A percentile compares a stretch with the other conserved stretches of the same genome.
phyloP scores from a whole-genome alignment of 2,113 vertebrate genomes.

The Caloenas nicobarica region DNA sequence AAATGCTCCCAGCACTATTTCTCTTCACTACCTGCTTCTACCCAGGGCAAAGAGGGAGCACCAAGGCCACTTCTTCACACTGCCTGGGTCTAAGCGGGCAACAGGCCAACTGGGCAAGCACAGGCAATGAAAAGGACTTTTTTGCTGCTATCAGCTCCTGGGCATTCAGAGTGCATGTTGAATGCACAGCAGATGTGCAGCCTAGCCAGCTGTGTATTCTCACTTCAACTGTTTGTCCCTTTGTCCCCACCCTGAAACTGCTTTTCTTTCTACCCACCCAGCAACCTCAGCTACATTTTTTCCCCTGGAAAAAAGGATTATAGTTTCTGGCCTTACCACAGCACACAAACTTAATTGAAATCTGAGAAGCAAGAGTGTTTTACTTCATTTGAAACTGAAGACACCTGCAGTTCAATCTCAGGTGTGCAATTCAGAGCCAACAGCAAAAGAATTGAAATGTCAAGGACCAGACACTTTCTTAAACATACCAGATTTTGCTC shows the following conservation, averaged over 20 bases:
- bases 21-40: background rate
- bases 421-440: background rate
- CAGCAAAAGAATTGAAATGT: background rate
- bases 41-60: background rate
- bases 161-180: background rate
- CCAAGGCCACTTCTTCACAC: background rate
- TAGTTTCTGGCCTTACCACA: background rate
- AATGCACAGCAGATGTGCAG: background rate
- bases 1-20: background rate
- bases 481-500: background rate
- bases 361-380: conserved; percentile 10
- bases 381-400: background rate
- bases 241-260: background rate
- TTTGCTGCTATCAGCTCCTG: background rate
- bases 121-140: background rate
- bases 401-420: conserved; percentile 17
- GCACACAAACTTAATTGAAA: background rate
- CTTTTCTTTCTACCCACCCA: background rate
- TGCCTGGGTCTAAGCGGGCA: background rate
- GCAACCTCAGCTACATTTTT: background rate
- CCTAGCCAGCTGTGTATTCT: background rate
- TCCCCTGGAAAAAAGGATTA: background rate
- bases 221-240: background rate
- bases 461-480: background rate
- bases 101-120: background rate